Conservation (phyloP, 2,888 invertebrate genomes). For the Zelleria hepariella region DNA sequence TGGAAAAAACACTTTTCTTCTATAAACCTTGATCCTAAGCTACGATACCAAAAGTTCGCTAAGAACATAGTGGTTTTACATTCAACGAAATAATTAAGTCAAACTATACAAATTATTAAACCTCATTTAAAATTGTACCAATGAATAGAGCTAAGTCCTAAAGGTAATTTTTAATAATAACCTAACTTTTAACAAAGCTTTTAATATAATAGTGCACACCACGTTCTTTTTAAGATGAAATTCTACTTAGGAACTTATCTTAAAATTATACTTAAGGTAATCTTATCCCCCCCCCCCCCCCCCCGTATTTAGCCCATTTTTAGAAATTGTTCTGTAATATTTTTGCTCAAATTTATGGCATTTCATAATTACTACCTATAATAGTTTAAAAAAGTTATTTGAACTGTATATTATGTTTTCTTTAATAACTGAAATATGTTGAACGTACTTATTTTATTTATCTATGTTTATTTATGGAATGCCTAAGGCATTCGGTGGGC, state of each 20-base stretch:
- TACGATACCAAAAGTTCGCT: slow-evolving; percentile 54
- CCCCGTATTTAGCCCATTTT: neutral
- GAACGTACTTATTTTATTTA: slow-evolving; percentile 20
- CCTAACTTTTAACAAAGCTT: neutral
- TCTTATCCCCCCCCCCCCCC: neutral
- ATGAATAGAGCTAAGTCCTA: slow-evolving; percentile 32
- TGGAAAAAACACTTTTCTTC: slow-evolving; percentile 35
- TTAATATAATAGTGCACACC: too few relatives aligned
- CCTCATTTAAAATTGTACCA: slow-evolving; percentile 27
- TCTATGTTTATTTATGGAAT: slow-evolving; percentile 37
- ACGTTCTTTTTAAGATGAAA: too few relatives aligned
- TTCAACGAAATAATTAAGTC: slow-evolving; percentile 7
- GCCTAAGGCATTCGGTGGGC: slow-evolving; percentile 42
- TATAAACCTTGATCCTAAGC: slow-evolving; percentile 37
- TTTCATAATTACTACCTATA: slow-evolving; percentile 41
- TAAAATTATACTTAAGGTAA: neutral
- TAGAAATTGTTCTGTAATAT: neutral
- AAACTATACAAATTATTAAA: slow-evolving; percentile 22
- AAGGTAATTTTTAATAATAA: neutral
- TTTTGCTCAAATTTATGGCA: slow-evolving; percentile 66
- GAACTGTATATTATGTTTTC: neutral
- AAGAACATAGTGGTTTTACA: slow-evolving; percentile 17
- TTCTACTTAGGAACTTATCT: slow-evolving; percentile 2
- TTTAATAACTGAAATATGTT: neutral
- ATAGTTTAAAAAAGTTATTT: too few relatives aligned